phyloP scores from a whole-genome alignment of 2,113 vertebrate species.

The Brachionichthys hirsutus region DNA sequence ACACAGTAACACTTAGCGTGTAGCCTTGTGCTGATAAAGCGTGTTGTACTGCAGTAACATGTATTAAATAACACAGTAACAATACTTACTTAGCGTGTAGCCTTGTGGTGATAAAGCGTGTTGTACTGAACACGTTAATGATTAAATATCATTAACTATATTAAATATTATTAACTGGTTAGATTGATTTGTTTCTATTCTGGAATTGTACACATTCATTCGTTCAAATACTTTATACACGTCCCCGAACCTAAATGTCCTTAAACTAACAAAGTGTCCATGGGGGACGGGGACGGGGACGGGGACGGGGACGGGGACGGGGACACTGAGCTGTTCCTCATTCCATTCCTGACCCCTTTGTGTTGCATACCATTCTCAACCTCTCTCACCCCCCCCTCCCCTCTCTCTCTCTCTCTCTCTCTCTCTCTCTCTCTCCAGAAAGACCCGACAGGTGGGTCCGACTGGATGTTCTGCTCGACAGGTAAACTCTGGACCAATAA shows the following conservation, averaged over 20 bases:
- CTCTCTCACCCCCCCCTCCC: constrained; percentile 28
- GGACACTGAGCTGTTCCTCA: constrained; percentile 54
- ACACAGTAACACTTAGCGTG: too few relatives aligned
- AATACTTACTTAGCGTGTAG: too few relatives aligned
- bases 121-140: too few relatives aligned
- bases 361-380: constrained; percentile 64
- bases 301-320: constrained; percentile 44
- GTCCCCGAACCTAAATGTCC: too few relatives aligned
- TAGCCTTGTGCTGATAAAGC: too few relatives aligned
- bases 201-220: too few relatives aligned
- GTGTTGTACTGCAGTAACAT: too few relatives aligned
- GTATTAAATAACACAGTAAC: too few relatives aligned
- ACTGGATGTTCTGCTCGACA: constrained; percentile 23
- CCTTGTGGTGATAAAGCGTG: background rate
- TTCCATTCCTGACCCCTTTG: constrained; percentile 67
- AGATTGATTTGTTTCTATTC: too few relatives aligned
- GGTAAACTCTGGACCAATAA: background rate
- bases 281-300: constrained; percentile 43
- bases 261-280: background rate
- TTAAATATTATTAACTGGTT: too few relatives aligned
- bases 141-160: too few relatives aligned
- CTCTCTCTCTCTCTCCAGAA: constrained; percentile 16
- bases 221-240: too few relatives aligned
- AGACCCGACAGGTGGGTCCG: constrained; percentile 64
- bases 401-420: background rate